Evolutionary conservation across 2,113 vertebrate species (phyloP).

Genomic region (Scopus umbretta): DNA sequence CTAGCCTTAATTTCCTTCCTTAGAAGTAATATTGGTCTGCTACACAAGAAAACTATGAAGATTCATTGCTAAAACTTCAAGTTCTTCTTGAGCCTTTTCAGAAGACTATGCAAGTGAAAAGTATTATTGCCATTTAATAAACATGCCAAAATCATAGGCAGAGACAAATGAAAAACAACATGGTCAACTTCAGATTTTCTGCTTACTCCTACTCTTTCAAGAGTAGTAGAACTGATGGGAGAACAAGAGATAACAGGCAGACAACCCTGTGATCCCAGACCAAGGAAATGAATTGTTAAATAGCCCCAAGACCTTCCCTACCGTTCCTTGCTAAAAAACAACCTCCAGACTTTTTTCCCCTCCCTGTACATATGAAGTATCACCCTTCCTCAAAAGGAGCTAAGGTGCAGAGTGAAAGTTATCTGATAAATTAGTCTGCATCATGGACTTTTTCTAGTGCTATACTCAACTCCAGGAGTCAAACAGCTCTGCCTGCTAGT

Average conservation of each 20-base stretch:
- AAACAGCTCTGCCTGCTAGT: not conserved
- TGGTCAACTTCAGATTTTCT: not conserved
- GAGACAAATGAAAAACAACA: not conserved
- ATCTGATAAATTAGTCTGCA: not conserved
- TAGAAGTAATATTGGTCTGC: not conserved
- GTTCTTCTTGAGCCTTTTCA: not conserved
- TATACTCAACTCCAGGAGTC: not conserved
- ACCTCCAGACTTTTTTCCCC: not conserved
- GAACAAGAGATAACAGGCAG: not conserved
- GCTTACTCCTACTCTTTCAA: not conserved
- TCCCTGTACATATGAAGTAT: not conserved
- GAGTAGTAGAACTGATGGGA: not conserved
- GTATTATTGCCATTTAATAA: not conserved
- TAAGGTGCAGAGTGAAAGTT: not conserved
- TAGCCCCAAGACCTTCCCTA: not conserved
- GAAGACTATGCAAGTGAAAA: not conserved
- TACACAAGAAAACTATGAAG: not conserved
- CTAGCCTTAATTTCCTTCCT: not conserved
- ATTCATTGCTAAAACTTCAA: not conserved
- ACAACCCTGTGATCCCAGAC: not conserved
- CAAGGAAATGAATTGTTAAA: not conserved
- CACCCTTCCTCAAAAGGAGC: not conserved
- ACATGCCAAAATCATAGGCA: not conserved
- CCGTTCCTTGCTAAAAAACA: not conserved
- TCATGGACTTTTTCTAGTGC: not conserved